Evolutionary conservation across 2,113 vertebrate species (phyloP).

Genomic region (Coryphaenoides rupestris): DNA sequence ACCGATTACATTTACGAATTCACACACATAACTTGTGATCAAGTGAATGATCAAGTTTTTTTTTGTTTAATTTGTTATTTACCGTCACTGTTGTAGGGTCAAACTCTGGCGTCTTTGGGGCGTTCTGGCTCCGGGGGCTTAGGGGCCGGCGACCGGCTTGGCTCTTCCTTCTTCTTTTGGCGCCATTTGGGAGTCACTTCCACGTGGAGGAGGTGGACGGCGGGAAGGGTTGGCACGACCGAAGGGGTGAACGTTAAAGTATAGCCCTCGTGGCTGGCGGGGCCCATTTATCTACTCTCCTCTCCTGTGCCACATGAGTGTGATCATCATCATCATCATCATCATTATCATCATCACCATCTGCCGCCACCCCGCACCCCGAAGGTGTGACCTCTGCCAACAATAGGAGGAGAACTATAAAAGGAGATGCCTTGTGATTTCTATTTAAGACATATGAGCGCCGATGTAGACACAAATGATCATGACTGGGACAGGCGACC

Average conservation of each 20-base stretch:
- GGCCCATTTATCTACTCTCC: constrained; percentile 79
- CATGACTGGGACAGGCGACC: constrained; percentile 38
- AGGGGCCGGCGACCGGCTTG: constrained; percentile 76
- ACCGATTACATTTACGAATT: background rate
- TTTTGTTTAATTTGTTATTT: constrained; percentile 28
- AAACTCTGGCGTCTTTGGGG: constrained; percentile 72
- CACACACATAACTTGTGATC: background rate
- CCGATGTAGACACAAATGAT: constrained; percentile 54
- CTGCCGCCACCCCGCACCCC: constrained; percentile 19
- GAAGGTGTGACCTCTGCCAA: constrained; percentile 62
- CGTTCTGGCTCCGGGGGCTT: constrained; percentile 71
- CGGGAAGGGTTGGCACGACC: constrained; percentile 18
- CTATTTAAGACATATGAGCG: constrained; percentile 84
- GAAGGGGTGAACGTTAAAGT: constrained; percentile 37
- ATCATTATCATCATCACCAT: too few species aligned
- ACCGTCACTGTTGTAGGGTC: constrained; percentile 84
- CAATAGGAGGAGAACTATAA: constrained; percentile 82
- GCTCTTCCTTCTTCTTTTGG: constrained; percentile 94
- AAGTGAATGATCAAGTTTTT: background rate
- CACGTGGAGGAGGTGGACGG: constrained; percentile 15
- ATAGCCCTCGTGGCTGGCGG: background rate
- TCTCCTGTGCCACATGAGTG: too few species aligned
- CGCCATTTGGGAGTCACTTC: constrained; percentile 70
- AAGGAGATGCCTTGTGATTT: constrained; percentile 78
- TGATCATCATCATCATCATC: too few species aligned